Percentiles rank a stretch among this genome's conserved stretches.
These are phyloP conservation scores for Gastrophryne carolinensis DNA, from an alignment of 2,797 vertebrate genomes.

Conservation along the genomic window DNA sequence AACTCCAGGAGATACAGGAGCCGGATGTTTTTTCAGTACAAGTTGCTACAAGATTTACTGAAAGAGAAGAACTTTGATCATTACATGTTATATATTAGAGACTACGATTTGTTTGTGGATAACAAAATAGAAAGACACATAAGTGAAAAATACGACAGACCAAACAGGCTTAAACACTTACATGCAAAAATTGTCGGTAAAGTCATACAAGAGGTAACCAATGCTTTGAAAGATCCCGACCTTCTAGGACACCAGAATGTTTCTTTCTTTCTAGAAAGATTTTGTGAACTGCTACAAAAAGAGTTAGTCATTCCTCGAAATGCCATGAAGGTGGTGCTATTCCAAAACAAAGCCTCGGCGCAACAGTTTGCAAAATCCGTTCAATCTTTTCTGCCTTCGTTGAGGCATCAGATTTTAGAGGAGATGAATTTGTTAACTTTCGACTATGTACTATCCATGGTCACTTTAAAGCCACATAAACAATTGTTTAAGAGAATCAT, in stretches of 20 bases:
- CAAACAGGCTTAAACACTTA: constrained; percentile 44
- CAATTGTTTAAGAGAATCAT: constrained; percentile 29
- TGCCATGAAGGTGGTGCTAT: constrained; percentile 61
- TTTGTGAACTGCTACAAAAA: constrained; percentile 62
- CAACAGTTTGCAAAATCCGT: constrained; percentile 63
- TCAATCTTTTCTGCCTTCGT: constrained; percentile 56
- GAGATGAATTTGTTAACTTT: background rate
- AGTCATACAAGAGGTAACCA: constrained; percentile 49
- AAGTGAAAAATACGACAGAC: constrained; percentile 13
- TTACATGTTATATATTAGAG: constrained; percentile 51
- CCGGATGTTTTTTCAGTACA: constrained; percentile 56
- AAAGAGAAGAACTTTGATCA: constrained; percentile 35
- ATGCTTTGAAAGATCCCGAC: background rate
- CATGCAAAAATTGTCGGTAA: constrained; percentile 36
- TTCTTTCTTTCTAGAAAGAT: constrained; percentile 59
- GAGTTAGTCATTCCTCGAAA: constrained; percentile 60
- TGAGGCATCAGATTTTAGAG: background rate
- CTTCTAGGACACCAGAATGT: constrained; percentile 51
- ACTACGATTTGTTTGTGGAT: constrained; percentile 62
- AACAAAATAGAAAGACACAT: constrained; percentile 56
- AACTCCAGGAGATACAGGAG: constrained; percentile 58
- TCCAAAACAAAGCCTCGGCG: constrained; percentile 65
- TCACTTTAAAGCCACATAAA: constrained; percentile 10
- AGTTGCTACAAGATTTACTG: constrained; percentile 58
- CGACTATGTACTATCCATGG: constrained; percentile 15